Percentiles rank a stretch among this genome's conserved stretches.
Conservation (phyloP, 2,113 vertebrate species). For the Garra rufa region DNA sequence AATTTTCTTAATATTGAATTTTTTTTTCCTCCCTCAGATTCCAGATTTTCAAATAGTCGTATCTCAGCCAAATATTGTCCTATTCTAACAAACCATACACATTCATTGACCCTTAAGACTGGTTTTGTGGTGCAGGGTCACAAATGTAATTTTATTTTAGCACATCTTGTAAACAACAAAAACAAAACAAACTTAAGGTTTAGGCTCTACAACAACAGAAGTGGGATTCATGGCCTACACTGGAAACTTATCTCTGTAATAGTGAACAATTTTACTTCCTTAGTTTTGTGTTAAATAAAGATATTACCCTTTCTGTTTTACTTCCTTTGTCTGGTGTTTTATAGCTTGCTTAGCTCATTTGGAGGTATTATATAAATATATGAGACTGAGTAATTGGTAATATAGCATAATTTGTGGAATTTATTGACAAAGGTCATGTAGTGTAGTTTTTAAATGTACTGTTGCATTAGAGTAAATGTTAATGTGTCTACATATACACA, state of each 20-base stretch:
- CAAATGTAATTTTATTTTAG: background rate
- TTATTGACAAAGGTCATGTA: background rate
- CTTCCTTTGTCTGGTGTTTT: background rate
- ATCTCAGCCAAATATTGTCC: too few species aligned
- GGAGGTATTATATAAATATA: background rate
- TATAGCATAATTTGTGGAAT: background rate
- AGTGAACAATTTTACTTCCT: conserved; percentile 1
- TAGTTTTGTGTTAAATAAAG: conserved; percentile 1
- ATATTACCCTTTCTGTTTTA: background rate
- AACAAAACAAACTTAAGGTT: background rate
- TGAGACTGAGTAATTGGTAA: background rate
- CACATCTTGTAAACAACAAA: background rate
- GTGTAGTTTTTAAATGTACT: background rate
- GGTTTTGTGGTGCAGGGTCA: too few species aligned
- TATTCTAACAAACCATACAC: too few species aligned
- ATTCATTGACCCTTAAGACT: too few species aligned
- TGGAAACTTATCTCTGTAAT: background rate
- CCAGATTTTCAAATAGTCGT: too few species aligned
- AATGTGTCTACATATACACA: background rate
- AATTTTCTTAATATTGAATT: too few species aligned
- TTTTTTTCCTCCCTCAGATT: too few species aligned
- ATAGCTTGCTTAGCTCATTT: background rate
- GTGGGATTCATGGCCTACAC: background rate
- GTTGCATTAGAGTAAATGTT: background rate
- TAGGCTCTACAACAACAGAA: background rate